A percentile compares a stretch with the other conserved stretches of the same genome.
Conservation (phyloP, 2,113 vertebrate genomes). For the Rutilus rutilus region DNA sequence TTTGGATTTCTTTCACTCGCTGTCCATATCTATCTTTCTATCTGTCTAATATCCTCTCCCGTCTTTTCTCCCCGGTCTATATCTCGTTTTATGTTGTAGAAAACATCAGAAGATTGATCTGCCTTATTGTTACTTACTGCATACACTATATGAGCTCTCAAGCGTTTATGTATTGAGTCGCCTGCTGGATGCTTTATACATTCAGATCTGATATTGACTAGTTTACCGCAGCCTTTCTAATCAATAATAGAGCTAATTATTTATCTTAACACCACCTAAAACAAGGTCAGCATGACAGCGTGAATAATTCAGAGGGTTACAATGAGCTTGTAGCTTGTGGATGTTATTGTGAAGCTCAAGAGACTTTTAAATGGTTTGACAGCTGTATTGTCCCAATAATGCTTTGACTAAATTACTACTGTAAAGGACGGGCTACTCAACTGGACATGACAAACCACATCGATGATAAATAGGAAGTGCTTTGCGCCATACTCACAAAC, state of each 20-base stretch:
- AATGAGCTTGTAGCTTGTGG: conserved; percentile 35
- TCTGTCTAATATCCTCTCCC: conserved; percentile 33
- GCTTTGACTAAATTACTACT: conserved; percentile 4
- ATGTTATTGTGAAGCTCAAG: conserved; percentile 8
- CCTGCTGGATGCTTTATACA: conserved; percentile 13
- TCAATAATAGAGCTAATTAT: conserved; percentile 35
- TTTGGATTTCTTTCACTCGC: conserved; percentile 1
- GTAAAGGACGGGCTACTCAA: not conserved
- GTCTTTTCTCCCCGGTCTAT: not conserved
- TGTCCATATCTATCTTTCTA: conserved; percentile 4
- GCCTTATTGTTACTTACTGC: conserved; percentile 20
- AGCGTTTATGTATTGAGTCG: conserved; percentile 17
- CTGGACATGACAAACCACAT: not conserved
- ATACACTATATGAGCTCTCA: conserved; percentile 8
- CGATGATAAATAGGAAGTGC: not conserved
- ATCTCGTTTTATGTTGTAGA: not conserved
- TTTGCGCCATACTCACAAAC: not conserved
- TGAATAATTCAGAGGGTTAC: conserved; percentile 26
- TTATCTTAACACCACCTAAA: conserved; percentile 18
- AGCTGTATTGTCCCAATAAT: not conserved
- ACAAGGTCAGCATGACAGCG: conserved; percentile 22
- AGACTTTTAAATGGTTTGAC: conserved; percentile 30
- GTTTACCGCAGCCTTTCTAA: conserved; percentile 22
- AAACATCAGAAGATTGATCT: conserved; percentile 29
- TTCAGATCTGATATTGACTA: not conserved